Conservation (phyloP, 2,888 invertebrate species). For the Orthosia gracilis region DNA sequence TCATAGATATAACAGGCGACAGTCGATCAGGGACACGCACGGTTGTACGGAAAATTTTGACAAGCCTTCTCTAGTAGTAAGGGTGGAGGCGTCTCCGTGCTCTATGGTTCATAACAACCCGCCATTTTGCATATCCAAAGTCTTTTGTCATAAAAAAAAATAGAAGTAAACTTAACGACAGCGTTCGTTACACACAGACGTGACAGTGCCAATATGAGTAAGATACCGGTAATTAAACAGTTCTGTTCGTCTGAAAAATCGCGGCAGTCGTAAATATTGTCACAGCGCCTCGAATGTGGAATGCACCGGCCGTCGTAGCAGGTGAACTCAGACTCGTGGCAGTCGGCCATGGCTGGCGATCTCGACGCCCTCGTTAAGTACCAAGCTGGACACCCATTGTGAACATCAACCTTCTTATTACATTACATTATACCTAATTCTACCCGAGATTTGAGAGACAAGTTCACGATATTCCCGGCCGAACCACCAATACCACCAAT, state of each 20-base stretch:
- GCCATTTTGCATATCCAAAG: not conserved
- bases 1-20: no score
- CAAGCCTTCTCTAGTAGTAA: no score
- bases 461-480: not conserved
- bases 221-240: constrained; percentile 92
- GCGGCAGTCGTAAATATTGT: constrained; percentile 97
- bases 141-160: not conserved
- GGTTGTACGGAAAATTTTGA: no score
- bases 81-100: no score
- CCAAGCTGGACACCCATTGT: constrained; percentile 82
- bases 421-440: constrained; percentile 1
- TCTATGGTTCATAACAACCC: no score
- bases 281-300: constrained; percentile 94
- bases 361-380: constrained; percentile 81
- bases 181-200: constrained; percentile 57
- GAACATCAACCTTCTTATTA: constrained; percentile 32
- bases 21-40: no score
- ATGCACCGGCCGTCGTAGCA: constrained; percentile 95
- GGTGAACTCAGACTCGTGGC: constrained; percentile 93
- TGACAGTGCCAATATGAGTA: constrained; percentile 68
- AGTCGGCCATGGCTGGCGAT: constrained; percentile 81
- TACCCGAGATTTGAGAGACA: not conserved
- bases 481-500: not conserved
- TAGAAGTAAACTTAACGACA: constrained; percentile 1
- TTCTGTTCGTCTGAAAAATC: constrained; percentile 98